Evolutionary conservation across 2,113 vertebrate species (phyloP).

Genomic region (Tragelaphus imberbis): DNA sequence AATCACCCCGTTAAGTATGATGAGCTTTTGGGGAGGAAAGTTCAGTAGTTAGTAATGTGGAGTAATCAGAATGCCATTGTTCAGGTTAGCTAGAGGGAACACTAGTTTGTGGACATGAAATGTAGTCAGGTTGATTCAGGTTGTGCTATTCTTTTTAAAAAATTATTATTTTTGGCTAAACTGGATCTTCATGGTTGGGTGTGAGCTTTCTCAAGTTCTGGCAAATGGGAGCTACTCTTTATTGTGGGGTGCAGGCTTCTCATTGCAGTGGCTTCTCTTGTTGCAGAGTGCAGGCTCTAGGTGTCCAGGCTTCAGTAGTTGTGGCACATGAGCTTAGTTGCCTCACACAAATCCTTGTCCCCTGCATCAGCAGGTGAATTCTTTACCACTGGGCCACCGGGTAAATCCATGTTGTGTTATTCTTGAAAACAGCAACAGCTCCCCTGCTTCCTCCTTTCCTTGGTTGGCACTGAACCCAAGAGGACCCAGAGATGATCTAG

Average conservation of each 20-base stretch:
- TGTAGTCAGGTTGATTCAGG: not conserved
- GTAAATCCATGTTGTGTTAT: not conserved
- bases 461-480: not conserved
- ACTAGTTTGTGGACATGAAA: not conserved
- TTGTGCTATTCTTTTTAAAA: not conserved
- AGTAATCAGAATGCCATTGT: not conserved
- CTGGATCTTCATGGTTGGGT: not conserved
- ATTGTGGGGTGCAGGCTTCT: not conserved
- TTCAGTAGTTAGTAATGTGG: not conserved
- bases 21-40: not conserved
- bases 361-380: not conserved
- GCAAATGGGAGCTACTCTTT: not conserved
- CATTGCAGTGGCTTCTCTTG: not conserved
- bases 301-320: not conserved
- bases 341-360: not conserved
- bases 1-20: not conserved
- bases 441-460: not conserved
- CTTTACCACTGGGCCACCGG: not conserved
- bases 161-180: not conserved
- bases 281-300: rapidly evolving
- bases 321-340: not conserved
- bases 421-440: not conserved
- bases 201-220: not conserved
- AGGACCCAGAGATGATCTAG: not conserved
- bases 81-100: not conserved